These are phyloP conservation scores for Pseudorhiza aurosa DNA, from an alignment of 30 jellyfish, hydroid and myxozoan genomes.

Conservation along the genomic window DNA sequence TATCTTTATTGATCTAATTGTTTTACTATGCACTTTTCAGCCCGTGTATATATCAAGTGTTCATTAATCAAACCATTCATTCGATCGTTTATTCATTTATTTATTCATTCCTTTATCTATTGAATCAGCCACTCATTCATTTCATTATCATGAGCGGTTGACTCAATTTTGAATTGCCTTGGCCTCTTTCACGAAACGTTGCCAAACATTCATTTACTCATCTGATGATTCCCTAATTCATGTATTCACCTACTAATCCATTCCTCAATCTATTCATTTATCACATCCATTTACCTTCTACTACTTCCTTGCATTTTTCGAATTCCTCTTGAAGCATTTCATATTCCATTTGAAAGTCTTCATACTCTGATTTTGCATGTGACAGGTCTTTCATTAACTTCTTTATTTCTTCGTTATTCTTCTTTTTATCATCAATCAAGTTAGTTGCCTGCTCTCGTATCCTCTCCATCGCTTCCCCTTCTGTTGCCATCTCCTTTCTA, in stretches of 20 bases:
- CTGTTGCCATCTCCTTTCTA: not conserved
- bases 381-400: slow-evolving; percentile 6
- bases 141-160: too few species aligned
- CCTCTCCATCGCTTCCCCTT: slow-evolving; percentile 35
- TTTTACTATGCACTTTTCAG: not conserved
- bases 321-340: slow-evolving; percentile 57
- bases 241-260: too few species aligned
- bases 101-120: not conserved
- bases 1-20: too few species aligned
- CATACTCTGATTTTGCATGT: slow-evolving; percentile 25
- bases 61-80: not conserved
- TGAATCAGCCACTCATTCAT: not conserved
- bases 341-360: slow-evolving; percentile 44
- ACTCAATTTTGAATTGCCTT: too few species aligned
- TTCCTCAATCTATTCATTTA: too few species aligned
- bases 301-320: slow-evolving; percentile 41
- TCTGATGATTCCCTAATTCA: not conserved
- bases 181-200: too few species aligned
- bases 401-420: slow-evolving; percentile 3
- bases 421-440: slow-evolving; percentile 38
- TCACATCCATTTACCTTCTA: slow-evolving; percentile 31
- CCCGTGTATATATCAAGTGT: not conserved
- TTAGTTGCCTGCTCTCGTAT: slow-evolving; percentile 32
- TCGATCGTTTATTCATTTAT: not conserved
- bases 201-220: not conserved